These are phyloP conservation scores for Syrrhaptes paradoxus DNA, from an alignment of 2,113 vertebrate genomes.

Conservation along the genomic window DNA sequence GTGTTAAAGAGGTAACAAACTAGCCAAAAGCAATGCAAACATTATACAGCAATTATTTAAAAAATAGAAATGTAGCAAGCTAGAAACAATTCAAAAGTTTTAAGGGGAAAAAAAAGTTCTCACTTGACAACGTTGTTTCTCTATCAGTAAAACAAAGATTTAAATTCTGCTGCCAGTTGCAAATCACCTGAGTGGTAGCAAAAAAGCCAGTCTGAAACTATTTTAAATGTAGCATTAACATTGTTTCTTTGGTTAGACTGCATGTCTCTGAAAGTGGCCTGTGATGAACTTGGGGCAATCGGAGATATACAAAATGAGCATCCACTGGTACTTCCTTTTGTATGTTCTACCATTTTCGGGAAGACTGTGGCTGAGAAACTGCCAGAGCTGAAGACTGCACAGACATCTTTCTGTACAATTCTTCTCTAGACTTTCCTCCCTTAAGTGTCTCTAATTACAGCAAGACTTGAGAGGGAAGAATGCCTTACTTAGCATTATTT, in stretches of 20 bases:
- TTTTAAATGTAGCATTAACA: background rate
- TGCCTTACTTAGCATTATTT: background rate
- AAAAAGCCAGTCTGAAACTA: background rate
- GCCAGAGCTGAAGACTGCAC: background rate
- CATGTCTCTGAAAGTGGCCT: background rate
- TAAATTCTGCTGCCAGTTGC: background rate
- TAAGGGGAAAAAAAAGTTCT: background rate
- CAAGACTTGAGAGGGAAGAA: background rate
- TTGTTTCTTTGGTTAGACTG: background rate
- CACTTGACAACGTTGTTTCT: background rate
- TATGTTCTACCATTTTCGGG: background rate
- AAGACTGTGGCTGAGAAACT: background rate
- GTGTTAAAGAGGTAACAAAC: background rate
- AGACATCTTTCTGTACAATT: background rate
- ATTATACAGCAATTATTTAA: background rate
- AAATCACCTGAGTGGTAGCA: background rate
- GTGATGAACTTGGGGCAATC: background rate
- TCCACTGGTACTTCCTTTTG: background rate
- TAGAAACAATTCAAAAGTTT: background rate
- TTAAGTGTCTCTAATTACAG: background rate
- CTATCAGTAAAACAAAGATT: background rate
- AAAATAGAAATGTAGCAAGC: background rate
- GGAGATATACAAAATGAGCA: background rate
- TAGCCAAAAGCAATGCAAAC: background rate
- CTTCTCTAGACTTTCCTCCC: background rate